Evolutionary conservation across 2,113 vertebrate genomes (phyloP).

Genomic region (Zosterops pallidus): DNA sequence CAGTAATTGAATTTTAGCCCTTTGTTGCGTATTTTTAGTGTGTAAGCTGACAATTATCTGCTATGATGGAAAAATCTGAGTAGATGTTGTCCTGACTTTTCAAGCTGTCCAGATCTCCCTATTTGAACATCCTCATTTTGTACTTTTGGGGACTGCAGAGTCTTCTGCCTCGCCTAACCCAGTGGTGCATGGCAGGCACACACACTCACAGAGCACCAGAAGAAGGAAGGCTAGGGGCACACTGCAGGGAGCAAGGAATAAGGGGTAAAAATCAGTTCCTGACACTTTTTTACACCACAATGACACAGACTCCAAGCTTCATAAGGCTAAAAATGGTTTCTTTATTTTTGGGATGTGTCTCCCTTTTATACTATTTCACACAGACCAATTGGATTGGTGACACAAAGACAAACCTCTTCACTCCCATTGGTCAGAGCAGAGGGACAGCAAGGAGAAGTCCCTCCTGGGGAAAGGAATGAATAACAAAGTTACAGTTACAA

Average conservation of each 20-base stretch:
- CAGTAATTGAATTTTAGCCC: not conserved
- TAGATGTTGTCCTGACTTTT: not conserved
- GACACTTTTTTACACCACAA: too few relatives aligned
- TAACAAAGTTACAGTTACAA: too few relatives aligned
- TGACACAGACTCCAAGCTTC: too few relatives aligned
- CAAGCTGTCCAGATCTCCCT: not conserved
- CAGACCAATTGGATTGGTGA: too few relatives aligned
- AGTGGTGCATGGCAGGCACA: fast-evolving
- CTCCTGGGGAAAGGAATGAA: too few relatives aligned
- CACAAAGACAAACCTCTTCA: too few relatives aligned
- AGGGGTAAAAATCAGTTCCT: not conserved
- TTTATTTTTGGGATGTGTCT: too few relatives aligned
- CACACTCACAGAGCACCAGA: not conserved
- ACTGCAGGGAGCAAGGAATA: not conserved
- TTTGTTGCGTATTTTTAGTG: not conserved
- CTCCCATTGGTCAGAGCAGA: too few relatives aligned
- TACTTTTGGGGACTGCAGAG: not conserved
- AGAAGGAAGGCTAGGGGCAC: not conserved
- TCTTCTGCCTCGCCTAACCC: not conserved
- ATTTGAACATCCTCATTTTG: fast-evolving
- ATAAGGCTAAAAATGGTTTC: too few relatives aligned
- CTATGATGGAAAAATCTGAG: not conserved
- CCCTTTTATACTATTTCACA: too few relatives aligned
- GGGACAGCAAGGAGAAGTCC: too few relatives aligned
- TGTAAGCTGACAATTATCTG: not conserved